Base-by-base conservation (phyloP, 2,888 invertebrate species). In the Oscheius sp. region DNA sequence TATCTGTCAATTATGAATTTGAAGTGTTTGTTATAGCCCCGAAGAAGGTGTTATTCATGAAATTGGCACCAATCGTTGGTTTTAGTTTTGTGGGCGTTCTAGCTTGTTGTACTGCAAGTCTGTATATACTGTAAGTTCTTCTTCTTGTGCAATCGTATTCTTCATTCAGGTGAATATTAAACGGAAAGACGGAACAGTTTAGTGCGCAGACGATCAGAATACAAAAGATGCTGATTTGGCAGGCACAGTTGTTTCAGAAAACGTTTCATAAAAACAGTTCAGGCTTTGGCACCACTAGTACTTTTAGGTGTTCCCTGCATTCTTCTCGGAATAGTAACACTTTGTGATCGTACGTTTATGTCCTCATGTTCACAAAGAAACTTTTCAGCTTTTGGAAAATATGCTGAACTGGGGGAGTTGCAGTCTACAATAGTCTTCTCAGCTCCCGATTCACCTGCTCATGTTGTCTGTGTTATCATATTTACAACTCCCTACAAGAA, bases 401-500 rank as follows among this genome's bases (percentile, higher is more conserved):
- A 2, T 29, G 32, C 21, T 32, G 13, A 11, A n/a, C 21, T 55
- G 7, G 55, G 7, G 9, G 55, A 55, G 21, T 2, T 29, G 29
- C 2, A 21, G 21, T 21, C 55, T 29, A 21, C 55, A 2, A 55
- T 55, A 29, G 55, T 55, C 32, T 32, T 55, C 5, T 29, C 55
- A 11, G 21, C 32, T 13, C 55, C 55, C 7, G 13, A 29, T 21
- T 13, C 55, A 21, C 7, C 32, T 55, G 13, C 32, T 5, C 55
- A 55, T 21, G 13, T 1, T 55, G 1, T 55, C 2, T 55, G 55
- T 21, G 32, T 32, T 2, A n/a, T 55, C 2, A 29, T 29, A 9
- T 55, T 55, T 21, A 55, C 55, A n/a, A 55, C 55, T 1, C 55
- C 55, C 21, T 55, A 55, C 21, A 55, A 55, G 21, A 55, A 13